Conservation (phyloP, 2,113 vertebrate genomes). For the Oxyura jamaicensis region DNA sequence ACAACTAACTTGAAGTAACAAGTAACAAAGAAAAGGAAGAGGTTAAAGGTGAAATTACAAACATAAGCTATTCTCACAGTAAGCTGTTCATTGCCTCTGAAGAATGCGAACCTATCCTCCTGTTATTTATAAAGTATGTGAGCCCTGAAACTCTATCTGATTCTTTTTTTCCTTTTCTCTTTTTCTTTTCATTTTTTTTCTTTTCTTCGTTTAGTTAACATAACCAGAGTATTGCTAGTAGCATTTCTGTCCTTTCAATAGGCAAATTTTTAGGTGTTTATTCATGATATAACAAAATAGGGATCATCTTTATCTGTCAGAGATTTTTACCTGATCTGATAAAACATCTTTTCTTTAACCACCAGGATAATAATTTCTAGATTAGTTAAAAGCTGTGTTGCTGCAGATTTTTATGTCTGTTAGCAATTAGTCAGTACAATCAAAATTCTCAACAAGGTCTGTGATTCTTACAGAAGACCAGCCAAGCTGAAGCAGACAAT, state of each 20-base stretch:
- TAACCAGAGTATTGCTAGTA: too few relatives aligned
- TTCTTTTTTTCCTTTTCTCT: neutral
- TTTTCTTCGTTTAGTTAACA: too few relatives aligned
- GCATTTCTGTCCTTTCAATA: too few relatives aligned
- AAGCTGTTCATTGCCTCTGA: neutral
- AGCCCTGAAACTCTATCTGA: neutral
- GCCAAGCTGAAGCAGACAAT: neutral
- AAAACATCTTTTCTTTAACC: neutral
- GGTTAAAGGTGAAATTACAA: neutral
- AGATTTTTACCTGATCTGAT: too few relatives aligned
- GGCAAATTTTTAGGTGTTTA: too few relatives aligned
- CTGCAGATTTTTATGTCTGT: neutral
- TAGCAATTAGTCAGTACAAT: neutral
- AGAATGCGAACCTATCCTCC: neutral
- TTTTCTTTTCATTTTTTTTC: too few relatives aligned
- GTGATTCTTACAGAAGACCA: neutral
- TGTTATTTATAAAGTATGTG: neutral
- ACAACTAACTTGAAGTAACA: neutral
- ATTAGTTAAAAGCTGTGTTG: neutral
- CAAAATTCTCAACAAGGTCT: neutral
- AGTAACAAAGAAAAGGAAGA: neutral
- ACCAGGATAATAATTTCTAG: neutral
- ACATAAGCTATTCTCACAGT: neutral
- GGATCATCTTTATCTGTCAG: too few relatives aligned
- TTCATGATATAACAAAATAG: too few relatives aligned